Conservation (phyloP, 2,888 invertebrate genomes). For the Aelia acuminata region DNA sequence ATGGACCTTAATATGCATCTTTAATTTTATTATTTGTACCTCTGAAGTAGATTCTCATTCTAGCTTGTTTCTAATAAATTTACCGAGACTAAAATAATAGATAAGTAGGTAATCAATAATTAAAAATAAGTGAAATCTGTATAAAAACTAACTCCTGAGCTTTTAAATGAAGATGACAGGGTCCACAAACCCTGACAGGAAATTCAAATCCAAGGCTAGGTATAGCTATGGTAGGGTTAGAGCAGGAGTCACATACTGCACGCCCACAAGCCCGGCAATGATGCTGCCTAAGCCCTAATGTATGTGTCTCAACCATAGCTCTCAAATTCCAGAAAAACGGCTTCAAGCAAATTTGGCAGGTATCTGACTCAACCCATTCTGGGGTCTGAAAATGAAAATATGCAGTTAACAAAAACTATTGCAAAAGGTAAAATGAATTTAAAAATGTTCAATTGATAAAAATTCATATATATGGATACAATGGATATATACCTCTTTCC, state of each 20-base stretch:
- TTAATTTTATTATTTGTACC: too few relatives aligned
- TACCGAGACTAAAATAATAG: too few relatives aligned
- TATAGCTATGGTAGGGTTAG: constrained; percentile 87
- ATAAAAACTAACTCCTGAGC: constrained; percentile 84
- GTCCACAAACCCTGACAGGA: constrained; percentile 95
- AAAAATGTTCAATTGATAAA: neutral
- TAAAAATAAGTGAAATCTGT: neutral
- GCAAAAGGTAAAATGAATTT: neutral
- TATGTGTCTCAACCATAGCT: constrained; percentile 98
- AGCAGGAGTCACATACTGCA: constrained; percentile 95
- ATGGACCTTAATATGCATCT: too few relatives aligned
- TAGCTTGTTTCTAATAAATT: too few relatives aligned
- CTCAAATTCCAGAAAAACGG: constrained; percentile 99
- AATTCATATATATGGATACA: neutral
- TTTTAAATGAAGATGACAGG: constrained; percentile 86
- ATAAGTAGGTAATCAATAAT: constrained; percentile 40
- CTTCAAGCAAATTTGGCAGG: constrained; percentile 92
- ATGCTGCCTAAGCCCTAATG: constrained; percentile 90
- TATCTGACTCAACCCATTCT: constrained; percentile 94
- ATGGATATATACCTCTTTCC: constrained; percentile 79
- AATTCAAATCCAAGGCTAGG: constrained; percentile 99
- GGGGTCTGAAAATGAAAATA: constrained; percentile 77
- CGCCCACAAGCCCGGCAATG: constrained; percentile 95
- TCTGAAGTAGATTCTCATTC: too few relatives aligned
- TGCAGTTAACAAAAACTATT: neutral